phyloP scores from a whole-genome alignment of 1,140 invertebrate genomes.

The Trachymyrmex septentrionalis region DNA sequence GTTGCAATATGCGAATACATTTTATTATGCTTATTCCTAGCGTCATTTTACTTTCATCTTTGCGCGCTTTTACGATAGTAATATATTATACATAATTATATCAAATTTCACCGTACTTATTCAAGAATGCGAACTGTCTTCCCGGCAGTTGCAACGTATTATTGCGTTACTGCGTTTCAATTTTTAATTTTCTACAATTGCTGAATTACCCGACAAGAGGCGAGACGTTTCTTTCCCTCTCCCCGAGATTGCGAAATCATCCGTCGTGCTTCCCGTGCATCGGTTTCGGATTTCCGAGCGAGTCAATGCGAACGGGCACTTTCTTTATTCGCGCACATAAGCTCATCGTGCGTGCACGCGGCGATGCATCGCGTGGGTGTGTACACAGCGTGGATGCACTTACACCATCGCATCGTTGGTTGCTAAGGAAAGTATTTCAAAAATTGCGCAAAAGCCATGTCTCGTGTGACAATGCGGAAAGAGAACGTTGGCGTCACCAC shows the following conservation, averaged over 20 bases:
- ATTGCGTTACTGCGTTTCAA: not conserved
- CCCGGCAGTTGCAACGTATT: not conserved
- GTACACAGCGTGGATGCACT: slow-evolving; percentile 7
- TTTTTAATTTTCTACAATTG: slow-evolving; percentile 3
- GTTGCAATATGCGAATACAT: not conserved
- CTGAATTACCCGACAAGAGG: slow-evolving; percentile 21
- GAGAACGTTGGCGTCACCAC: slow-evolving; percentile 26
- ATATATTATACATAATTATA: slow-evolving; percentile 17
- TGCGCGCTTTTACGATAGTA: not conserved
- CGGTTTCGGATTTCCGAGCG: slow-evolving; percentile 62
- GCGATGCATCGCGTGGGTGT: slow-evolving; percentile 24
- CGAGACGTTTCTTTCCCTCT: slow-evolving; percentile 41
- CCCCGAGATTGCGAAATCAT: slow-evolving; percentile 53
- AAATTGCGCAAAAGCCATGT: slow-evolving; percentile 67
- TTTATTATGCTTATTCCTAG: not conserved
- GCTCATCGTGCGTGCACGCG: not conserved
- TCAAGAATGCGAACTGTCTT: not conserved
- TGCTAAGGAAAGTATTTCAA: slow-evolving; percentile 69
- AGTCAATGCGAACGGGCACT: slow-evolving; percentile 58
- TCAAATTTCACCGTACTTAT: not conserved
- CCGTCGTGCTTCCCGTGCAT: slow-evolving; percentile 40
- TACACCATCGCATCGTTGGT: slow-evolving; percentile 9
- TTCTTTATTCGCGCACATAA: slow-evolving; percentile 62
- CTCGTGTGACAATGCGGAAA: slow-evolving; percentile 62
- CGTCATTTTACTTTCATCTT: slow-evolving; percentile 4